These are phyloP conservation scores for Hyperoplus immaculatus DNA, from an alignment of 2,797 vertebrate genomes.

Conservation along the genomic window DNA sequence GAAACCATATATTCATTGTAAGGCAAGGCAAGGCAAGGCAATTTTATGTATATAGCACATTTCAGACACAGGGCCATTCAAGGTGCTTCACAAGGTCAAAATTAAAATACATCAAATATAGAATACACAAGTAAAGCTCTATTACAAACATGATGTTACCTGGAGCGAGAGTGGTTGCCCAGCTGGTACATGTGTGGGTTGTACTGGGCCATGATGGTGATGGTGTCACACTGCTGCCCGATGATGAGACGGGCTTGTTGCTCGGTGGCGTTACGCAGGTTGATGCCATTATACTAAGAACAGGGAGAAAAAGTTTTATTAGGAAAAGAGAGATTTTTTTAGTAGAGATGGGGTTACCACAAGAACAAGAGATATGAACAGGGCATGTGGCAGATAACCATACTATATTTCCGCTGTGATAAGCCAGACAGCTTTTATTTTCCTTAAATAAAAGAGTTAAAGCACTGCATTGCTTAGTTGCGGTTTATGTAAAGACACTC, in stretches of 20 bases:
- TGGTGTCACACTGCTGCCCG: conserved; percentile 96
- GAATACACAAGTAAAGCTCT: no score
- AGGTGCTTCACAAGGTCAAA: no score
- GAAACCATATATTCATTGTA: neutral
- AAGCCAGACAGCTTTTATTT: conserved; percentile 2
- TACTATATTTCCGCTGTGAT: no score
- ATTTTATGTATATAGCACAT: neutral
- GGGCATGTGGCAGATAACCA: neutral
- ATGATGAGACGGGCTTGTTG: conserved; percentile 98
- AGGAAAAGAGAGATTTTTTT: neutral
- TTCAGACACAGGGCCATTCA: no score
- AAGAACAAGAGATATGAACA: conserved; percentile 6
- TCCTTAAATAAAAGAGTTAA: neutral
- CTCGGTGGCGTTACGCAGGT: conserved; percentile 96
- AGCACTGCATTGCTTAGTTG: neutral
- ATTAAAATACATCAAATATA: no score
- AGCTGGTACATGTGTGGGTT: conserved; percentile 99
- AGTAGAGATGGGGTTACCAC: neutral
- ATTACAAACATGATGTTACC: conserved; percentile 79
- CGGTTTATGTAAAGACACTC: conserved; percentile 4
- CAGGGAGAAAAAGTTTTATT: conserved; percentile 6
- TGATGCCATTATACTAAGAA: conserved; percentile 95
- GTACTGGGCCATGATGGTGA: conserved; percentile 99
- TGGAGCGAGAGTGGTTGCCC: conserved; percentile 95
- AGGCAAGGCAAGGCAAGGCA: neutral